phyloP scores from a whole-genome alignment of 2,888 invertebrate species.

The Agonopterix arenella region DNA sequence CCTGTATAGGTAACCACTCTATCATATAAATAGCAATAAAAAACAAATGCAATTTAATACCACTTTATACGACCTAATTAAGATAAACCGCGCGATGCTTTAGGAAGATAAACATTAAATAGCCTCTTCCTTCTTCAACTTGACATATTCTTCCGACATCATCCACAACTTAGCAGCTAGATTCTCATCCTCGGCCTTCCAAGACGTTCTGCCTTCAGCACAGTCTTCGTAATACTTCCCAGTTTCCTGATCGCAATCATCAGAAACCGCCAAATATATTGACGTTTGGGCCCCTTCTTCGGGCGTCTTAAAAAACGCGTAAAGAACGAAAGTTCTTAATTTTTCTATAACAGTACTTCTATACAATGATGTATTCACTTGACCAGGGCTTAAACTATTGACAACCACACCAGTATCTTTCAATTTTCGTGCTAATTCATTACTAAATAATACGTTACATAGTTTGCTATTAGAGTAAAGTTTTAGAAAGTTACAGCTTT shows the following conservation, averaged over 20 bases:
- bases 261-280: slow-evolving; percentile 83
- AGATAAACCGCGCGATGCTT: too few relatives aligned
- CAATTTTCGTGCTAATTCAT: slow-evolving; percentile 58
- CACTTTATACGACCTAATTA: not conserved
- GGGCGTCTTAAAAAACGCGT: slow-evolving; percentile 84
- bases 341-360: slow-evolving; percentile 64
- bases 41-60: too few relatives aligned
- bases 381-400: slow-evolving; percentile 91
- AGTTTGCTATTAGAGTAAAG: slow-evolving; percentile 67
- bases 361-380: slow-evolving; percentile 89
- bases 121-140: slow-evolving; percentile 40
- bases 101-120: too few relatives aligned
- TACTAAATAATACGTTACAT: slow-evolving; percentile 63
- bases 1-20: too few relatives aligned
- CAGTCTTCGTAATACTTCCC: slow-evolving; percentile 91
- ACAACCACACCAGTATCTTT: slow-evolving; percentile 80
- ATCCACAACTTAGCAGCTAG: slow-evolving; percentile 88
- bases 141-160: slow-evolving; percentile 52
- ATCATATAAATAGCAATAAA: too few relatives aligned
- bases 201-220: slow-evolving; percentile 76
- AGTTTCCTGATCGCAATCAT: slow-evolving; percentile 81
- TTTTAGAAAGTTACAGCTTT: slow-evolving; percentile 46
- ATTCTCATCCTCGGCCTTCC: slow-evolving; percentile 79
- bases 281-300: slow-evolving; percentile 89
- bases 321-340: slow-evolving; percentile 78